These are phyloP conservation scores for Rhinella marina DNA, from an alignment of 2,797 vertebrate genomes.

Conservation along the genomic window DNA sequence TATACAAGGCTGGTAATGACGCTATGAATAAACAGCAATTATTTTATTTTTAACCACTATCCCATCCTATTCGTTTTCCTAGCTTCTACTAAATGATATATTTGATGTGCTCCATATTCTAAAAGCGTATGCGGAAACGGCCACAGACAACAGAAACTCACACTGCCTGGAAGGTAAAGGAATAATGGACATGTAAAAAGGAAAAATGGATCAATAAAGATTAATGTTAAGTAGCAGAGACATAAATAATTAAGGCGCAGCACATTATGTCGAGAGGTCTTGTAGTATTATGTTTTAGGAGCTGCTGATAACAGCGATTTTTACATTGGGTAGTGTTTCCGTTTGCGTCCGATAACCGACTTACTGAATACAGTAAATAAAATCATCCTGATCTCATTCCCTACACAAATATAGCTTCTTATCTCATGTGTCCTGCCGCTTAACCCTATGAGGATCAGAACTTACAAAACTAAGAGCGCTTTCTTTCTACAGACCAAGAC, in stretches of 20 bases:
- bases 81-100: constrained; percentile 29
- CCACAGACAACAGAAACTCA: background rate
- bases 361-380: constrained; percentile 11
- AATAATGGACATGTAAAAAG: constrained; percentile 50
- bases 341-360: background rate
- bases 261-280: constrained; percentile 43
- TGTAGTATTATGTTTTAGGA: constrained; percentile 46
- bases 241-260: constrained; percentile 57
- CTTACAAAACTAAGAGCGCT: too few relatives aligned
- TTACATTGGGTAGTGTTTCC: background rate
- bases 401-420: background rate
- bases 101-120: constrained; percentile 31
- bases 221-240: constrained; percentile 57
- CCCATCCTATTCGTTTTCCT: constrained; percentile 34
- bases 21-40: constrained; percentile 33
- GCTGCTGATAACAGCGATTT: constrained; percentile 30
- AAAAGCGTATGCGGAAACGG: constrained; percentile 46
- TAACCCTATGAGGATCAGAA: background rate
- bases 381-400: background rate
- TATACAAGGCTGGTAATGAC: constrained; percentile 20
- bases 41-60: constrained; percentile 45
- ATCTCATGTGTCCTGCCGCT: background rate
- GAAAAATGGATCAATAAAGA: constrained; percentile 60
- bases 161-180: constrained; percentile 54
- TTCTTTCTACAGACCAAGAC: too few relatives aligned